Base-by-base conservation (phyloP, 2,797 vertebrate genomes). In the Acanthurus tractus region DNA sequence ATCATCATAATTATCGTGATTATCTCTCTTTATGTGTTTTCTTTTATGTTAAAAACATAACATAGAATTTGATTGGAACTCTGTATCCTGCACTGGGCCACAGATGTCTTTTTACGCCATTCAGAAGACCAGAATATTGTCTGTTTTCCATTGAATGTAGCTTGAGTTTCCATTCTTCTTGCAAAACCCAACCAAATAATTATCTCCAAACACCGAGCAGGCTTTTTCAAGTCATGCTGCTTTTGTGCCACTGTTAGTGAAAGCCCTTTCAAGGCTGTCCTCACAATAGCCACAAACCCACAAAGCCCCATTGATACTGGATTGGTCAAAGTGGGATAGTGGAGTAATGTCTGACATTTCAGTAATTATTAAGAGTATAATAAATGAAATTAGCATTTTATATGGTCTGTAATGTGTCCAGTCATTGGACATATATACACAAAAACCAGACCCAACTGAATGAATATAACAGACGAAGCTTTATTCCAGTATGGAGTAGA, bases 341-440 rank as follows among this genome's bases (percentile, higher is more conserved):
- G 48, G 45, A 49, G 18, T 79, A 80, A 69, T 76, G 42, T 63
- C 63, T 70, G 46, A 53, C 38, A 61, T 76, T 83, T 74, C 34
- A 46, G 23, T 64, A 56, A 72, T 74, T 73, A 72, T 78, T 42
- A 50, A 46, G 40, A 49, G 58, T 54, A 38, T 36, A 45, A 55
- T 64, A 71, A 62, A 48, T 14, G 3, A 69, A 22, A 13, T 10
- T 59, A 13, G 18, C 22, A 48, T 70, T 53, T 65, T 23, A 72
- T 54, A 70, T 23, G 36, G 18, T 53, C 57, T 67, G 23, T 58
- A 63, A 48, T 61, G 38, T 46, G 34, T 76, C 52, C 49, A 57
- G 20, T 40, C 52, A 63, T 52, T 50, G 2, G 18, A 40, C 36
- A 34, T 34, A 34, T 1, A 34, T 34, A 34, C 0, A 0, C 54